Conservation (phyloP, 2,113 vertebrate species). For the Willisornis vidua region DNA sequence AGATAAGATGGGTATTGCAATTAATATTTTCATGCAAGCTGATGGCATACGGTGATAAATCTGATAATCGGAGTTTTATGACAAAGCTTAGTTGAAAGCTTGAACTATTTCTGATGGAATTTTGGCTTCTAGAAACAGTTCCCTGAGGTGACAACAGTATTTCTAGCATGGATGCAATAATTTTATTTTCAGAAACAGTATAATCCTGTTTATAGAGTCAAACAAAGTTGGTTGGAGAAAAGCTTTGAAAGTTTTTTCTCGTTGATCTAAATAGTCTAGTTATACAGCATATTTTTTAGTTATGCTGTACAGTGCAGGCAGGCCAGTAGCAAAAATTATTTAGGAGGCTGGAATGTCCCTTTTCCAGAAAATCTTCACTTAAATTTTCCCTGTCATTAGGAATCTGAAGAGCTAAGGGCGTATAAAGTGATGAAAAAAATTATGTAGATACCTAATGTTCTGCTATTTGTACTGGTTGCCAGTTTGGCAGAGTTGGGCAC, state of each 20-base stretch:
- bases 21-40: background rate
- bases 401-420: background rate
- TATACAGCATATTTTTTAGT: background rate
- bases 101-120: background rate
- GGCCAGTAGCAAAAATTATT: background rate
- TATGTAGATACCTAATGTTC: background rate
- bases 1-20: background rate
- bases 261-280: background rate
- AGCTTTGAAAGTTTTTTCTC: background rate
- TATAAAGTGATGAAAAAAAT: background rate
- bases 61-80: background rate
- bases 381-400: background rate
- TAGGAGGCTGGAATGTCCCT: background rate
- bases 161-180: background rate
- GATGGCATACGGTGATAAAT: background rate
- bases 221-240: background rate
- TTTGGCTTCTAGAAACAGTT: background rate
- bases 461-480: background rate
- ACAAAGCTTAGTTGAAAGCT: background rate
- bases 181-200: slow-evolving; percentile 9
- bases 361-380: background rate
- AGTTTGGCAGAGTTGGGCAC: slow-evolving; percentile 23
- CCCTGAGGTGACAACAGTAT: background rate
- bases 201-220: background rate
- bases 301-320: background rate